phyloP scores from a whole-genome alignment of 2,113 vertebrate species.

The Barnardius zonarius region DNA sequence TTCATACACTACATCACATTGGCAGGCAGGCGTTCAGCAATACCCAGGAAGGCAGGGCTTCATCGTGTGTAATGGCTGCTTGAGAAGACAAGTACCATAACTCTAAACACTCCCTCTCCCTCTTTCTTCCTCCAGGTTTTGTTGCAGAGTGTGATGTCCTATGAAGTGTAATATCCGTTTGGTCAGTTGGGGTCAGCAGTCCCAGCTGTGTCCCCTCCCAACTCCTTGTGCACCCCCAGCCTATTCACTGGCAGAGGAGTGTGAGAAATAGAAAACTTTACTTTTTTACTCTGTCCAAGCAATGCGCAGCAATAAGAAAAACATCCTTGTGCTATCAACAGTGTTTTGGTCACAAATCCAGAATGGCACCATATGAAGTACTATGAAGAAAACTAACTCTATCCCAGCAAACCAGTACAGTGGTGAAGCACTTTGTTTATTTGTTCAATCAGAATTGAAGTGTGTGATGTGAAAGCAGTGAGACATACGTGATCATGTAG shows the following conservation, averaged over 20 bases:
- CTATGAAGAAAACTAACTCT: not conserved
- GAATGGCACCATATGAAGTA: not conserved
- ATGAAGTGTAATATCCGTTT: not conserved
- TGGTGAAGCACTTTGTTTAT: not conserved
- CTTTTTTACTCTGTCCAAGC: not conserved
- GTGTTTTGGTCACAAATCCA: not conserved
- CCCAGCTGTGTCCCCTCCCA: not conserved
- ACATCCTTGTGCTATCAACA: not conserved
- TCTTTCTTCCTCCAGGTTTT: not conserved
- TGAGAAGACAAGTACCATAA: accelerated
- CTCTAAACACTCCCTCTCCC: accelerated
- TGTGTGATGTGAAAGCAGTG: not conserved
- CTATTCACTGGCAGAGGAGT: accelerated
- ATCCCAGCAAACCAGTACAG: not conserved
- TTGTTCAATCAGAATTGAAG: not conserved
- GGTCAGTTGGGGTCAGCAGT: not conserved
- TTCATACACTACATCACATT: not conserved
- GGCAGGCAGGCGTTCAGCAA: not conserved
- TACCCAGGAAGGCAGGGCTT: not conserved
- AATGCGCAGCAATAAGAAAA: not conserved
- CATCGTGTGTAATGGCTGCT: accelerated
- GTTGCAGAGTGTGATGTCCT: not conserved
- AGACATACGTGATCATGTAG: not conserved
- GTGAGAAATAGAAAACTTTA: not conserved
- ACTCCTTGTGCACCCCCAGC: not conserved